These are phyloP conservation scores for Xiphophorus maculatus DNA, from an alignment of 2,113 vertebrate species.

Conservation along the genomic window DNA sequence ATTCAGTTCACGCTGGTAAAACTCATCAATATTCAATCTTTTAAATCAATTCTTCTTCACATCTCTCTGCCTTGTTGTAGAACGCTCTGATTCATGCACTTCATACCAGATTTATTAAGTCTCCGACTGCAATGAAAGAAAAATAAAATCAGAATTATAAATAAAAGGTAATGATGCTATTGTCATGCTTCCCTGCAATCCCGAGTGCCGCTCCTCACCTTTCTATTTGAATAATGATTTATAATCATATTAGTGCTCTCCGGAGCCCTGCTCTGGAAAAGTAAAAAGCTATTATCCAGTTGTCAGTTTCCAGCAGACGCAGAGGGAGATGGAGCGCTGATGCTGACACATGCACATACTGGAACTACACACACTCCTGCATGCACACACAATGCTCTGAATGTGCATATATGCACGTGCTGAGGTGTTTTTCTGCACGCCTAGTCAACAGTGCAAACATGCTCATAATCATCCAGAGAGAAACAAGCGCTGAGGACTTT, in stretches of 20 bases:
- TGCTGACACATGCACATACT: constrained; percentile 85
- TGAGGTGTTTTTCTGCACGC: constrained; percentile 56
- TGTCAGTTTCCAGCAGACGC: constrained; percentile 87
- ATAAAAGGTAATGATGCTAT: constrained; percentile 95
- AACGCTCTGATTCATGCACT: constrained; percentile 36
- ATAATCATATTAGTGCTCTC: constrained; percentile 92
- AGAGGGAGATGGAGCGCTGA: constrained; percentile 82
- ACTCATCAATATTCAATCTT: background rate
- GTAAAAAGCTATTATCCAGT: constrained; percentile 95
- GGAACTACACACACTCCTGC: constrained; percentile 42
- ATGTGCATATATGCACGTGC: constrained; percentile 31
- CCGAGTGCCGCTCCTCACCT: constrained; percentile 82
- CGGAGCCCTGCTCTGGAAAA: constrained; percentile 91
- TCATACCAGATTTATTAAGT: background rate
- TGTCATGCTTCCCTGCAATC: constrained; percentile 85
- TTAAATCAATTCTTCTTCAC: background rate
- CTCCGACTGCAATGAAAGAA: constrained; percentile 80
- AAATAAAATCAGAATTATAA: constrained; percentile 87
- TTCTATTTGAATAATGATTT: constrained; percentile 98
- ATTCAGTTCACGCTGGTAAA: background rate
- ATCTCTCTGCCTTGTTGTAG: constrained; percentile 25
- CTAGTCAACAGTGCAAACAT: constrained; percentile 41
- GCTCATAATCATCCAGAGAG: constrained; percentile 15
- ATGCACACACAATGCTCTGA: constrained; percentile 22
- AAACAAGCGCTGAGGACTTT: constrained; percentile 11